Percentiles rank a stretch among this genome's conserved stretches.
Evolutionary conservation across 2,888 invertebrate genomes (phyloP).

Genomic region (Spodoptera picta): DNA sequence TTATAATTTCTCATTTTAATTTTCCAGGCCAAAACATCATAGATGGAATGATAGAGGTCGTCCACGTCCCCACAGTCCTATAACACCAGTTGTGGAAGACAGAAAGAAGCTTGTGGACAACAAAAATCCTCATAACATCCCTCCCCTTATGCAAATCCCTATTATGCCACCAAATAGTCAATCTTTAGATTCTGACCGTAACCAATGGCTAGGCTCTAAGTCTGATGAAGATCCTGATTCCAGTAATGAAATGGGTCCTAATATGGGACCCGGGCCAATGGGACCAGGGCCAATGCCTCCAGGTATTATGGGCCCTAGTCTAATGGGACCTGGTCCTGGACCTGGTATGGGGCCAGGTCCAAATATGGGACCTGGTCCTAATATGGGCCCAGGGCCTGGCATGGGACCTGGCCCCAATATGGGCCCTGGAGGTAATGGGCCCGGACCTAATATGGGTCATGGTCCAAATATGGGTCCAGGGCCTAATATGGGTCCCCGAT

Average conservation of each 20-base stretch:
- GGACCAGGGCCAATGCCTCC: constrained; percentile 61
- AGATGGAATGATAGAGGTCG: constrained; percentile 78
- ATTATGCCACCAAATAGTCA: constrained; percentile 72
- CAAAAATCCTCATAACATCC: constrained; percentile 65
- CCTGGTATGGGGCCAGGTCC: constrained; percentile 52
- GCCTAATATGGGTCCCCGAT: constrained; percentile 62
- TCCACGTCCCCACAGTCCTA: constrained; percentile 72
- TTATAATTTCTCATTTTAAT: constrained; percentile 6
- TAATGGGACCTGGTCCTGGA: constrained; percentile 50
- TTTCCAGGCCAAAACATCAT: constrained; percentile 73
- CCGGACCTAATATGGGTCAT: constrained; percentile 59
- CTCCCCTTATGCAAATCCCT: constrained; percentile 79
- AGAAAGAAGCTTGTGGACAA: constrained; percentile 67
- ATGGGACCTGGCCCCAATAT: constrained; percentile 58
- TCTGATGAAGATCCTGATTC: constrained; percentile 66
- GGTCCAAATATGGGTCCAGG: constrained; percentile 63
- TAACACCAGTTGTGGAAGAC: constrained; percentile 71
- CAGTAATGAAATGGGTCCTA: constrained; percentile 57
- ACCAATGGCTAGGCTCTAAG: constrained; percentile 73
- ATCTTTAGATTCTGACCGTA: constrained; percentile 65
- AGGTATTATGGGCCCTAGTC: constrained; percentile 56
- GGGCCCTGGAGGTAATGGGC: constrained; percentile 49
- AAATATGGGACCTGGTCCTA: constrained; percentile 48
- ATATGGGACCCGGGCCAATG: constrained; percentile 51
- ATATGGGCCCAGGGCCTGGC: constrained; percentile 55